phyloP scores from a whole-genome alignment of 2,797 vertebrate genomes.

The Craterocephalus amniculus region DNA sequence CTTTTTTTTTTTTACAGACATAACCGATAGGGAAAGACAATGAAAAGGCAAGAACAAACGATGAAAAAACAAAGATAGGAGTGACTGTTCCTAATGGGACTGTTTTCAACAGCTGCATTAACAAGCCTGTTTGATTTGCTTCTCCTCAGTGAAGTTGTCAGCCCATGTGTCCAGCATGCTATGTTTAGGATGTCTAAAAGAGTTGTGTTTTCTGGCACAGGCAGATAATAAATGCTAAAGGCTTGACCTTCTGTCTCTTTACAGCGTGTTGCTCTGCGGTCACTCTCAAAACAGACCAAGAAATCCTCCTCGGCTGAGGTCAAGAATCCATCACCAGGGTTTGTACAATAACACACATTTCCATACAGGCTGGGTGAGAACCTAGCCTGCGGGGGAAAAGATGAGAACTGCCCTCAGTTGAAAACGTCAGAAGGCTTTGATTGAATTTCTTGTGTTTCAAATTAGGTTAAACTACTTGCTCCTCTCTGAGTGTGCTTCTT shows the following conservation, averaged over 20 bases:
- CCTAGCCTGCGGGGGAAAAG: conserved; percentile 34
- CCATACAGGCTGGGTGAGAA: conserved; percentile 70
- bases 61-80: conserved; percentile 71
- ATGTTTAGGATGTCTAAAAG: conserved; percentile 78
- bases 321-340: conserved; percentile 73
- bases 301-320: conserved; percentile 75
- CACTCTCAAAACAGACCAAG: conserved; percentile 77
- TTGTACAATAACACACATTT: conserved; percentile 76
- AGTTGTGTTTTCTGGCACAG: conserved; percentile 82
- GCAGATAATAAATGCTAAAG: conserved; percentile 76
- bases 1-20: conserved; percentile 1
- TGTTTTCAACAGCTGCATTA: conserved; percentile 83
- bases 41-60: conserved; percentile 74
- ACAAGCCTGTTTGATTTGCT: conserved; percentile 78
- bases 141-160: conserved; percentile 77
- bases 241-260: conserved; percentile 70
- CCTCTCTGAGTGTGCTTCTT: conserved; percentile 54
- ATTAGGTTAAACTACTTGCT: conserved; percentile 72
- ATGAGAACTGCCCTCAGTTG: conserved; percentile 32
- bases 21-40: conserved; percentile 51
- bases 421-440: conserved; percentile 61
- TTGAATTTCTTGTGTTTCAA: conserved; percentile 50
- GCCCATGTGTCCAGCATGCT: conserved; percentile 73
- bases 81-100: conserved; percentile 72
- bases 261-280: conserved; percentile 67